phyloP scores from a whole-genome alignment of 2,113 vertebrate genomes.

The Chelonoidis abingdonii region DNA sequence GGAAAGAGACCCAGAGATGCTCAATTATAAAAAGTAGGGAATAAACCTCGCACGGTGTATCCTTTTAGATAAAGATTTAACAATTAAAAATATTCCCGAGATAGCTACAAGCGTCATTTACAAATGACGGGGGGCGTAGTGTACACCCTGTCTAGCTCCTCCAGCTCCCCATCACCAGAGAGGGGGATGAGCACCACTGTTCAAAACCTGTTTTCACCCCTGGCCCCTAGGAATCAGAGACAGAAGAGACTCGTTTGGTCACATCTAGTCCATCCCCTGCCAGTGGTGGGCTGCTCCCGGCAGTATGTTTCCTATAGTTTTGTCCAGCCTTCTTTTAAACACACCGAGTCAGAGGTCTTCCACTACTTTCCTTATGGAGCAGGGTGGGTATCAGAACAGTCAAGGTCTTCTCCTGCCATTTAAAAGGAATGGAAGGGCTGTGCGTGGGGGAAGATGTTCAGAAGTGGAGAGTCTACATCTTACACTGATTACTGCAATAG shows the following conservation, averaged over 20 bases:
- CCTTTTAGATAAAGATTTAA: fast-evolving
- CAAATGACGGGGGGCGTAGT: fast-evolving
- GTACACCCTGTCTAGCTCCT: neutral
- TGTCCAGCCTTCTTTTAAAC: neutral
- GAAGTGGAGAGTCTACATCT: conserved; percentile 2
- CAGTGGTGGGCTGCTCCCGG: fast-evolving
- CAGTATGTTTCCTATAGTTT: fast-evolving
- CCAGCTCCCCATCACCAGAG: neutral
- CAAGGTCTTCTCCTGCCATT: fast-evolving
- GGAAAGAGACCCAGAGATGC: neutral
- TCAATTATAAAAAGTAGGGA: neutral
- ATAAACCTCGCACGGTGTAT: fast-evolving
- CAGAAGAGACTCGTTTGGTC: fast-evolving
- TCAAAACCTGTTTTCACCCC: neutral
- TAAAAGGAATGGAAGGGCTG: neutral
- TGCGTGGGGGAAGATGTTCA: fast-evolving
- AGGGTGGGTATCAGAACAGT: neutral
- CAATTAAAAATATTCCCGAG: fast-evolving
- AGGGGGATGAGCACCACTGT: fast-evolving
- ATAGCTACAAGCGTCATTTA: fast-evolving
- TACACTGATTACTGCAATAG: neutral
- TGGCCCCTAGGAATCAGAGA: neutral
- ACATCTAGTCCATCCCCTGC: neutral
- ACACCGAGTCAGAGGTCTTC: fast-evolving
- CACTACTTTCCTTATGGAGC: fast-evolving